Conservation (phyloP, 1,140 invertebrate genomes). For the Spodoptera frugiperda region DNA sequence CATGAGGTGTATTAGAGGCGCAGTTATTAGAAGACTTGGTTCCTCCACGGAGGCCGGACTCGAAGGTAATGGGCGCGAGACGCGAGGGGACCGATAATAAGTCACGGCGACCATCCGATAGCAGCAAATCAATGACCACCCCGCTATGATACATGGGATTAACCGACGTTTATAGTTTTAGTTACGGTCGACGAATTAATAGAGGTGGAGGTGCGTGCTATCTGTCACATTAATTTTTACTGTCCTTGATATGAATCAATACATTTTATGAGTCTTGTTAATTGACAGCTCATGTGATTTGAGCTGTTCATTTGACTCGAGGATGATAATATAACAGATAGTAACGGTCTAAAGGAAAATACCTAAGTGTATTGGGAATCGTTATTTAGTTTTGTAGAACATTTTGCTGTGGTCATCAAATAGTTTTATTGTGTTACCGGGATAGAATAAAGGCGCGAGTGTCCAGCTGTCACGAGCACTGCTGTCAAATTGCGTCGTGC, state of each 20-base stretch:
- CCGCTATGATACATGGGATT: constrained; percentile 82
- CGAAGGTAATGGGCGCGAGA: constrained; percentile 73
- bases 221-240: constrained; percentile 62
- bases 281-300: constrained; percentile 4
- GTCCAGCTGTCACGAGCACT: constrained; percentile 79
- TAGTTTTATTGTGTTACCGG: constrained; percentile 44
- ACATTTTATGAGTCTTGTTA: constrained; percentile 22
- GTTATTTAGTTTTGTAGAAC: constrained; percentile 7
- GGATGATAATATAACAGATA: too few relatives aligned
- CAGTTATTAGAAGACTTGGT: constrained; percentile 52
- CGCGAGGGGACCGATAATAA: constrained; percentile 79
- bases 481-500: constrained; percentile 64
- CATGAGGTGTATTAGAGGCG: constrained; percentile 77
- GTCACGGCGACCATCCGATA: constrained; percentile 77
- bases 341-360: too few relatives aligned
- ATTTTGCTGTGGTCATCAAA: constrained; percentile 20
- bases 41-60: constrained; percentile 51
- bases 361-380: background rate
- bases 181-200: constrained; percentile 78
- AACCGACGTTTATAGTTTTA: constrained; percentile 82
- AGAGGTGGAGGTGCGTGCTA: constrained; percentile 75
- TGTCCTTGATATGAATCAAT: constrained; percentile 10
- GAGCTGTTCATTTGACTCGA: background rate
- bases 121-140: constrained; percentile 82
- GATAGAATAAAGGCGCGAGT: constrained; percentile 55